Percentiles rank a stretch among this genome's conserved stretches.
Evolutionary conservation across 2,797 vertebrate genomes (phyloP).

Genomic region (Trachurus trachurus): DNA sequence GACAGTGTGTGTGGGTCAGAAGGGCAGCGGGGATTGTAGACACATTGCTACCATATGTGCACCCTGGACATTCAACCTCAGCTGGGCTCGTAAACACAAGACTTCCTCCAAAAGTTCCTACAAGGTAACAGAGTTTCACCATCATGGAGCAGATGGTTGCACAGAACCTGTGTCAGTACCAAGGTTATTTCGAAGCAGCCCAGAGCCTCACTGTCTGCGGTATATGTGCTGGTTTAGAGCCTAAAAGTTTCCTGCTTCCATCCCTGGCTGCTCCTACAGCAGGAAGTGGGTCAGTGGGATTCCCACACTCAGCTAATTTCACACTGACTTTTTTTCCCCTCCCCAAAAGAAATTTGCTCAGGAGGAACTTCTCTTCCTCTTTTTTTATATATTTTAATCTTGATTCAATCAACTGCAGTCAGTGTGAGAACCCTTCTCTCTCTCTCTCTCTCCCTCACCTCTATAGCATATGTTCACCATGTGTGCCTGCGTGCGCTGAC

Average conservation of each 20-base stretch:
- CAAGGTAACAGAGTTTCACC: slow-evolving; percentile 46
- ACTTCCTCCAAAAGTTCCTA: slow-evolving; percentile 57
- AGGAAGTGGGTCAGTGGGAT: slow-evolving; percentile 50
- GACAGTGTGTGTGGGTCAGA: slow-evolving; percentile 77
- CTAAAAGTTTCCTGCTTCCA: slow-evolving; percentile 24
- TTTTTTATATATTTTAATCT: not conserved
- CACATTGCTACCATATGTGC: slow-evolving; percentile 76
- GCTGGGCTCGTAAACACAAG: slow-evolving; percentile 27
- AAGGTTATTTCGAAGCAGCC: not conserved
- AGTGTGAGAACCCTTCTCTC: not conserved
- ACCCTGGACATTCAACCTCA: slow-evolving; percentile 46
- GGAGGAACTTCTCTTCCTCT: slow-evolving; percentile 1
- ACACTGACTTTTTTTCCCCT: slow-evolving; percentile 10
- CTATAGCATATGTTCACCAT: slow-evolving; percentile 47
- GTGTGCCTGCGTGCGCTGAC: slow-evolving; percentile 62
- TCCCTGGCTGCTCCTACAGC: slow-evolving; percentile 3
- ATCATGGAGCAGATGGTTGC: slow-evolving; percentile 44
- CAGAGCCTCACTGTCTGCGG: slow-evolving; percentile 11
- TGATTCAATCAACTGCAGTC: slow-evolving; percentile 35
- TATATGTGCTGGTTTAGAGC: slow-evolving; percentile 16
- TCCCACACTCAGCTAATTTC: slow-evolving; percentile 51
- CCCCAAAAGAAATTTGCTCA: not conserved
- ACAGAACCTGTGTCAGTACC: slow-evolving; percentile 11
- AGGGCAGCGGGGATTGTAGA: slow-evolving; percentile 61
- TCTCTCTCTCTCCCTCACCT: slow-evolving; percentile 1